Conservation (phyloP, 2,797 vertebrate species). For the Coracias cyanogaster region DNA sequence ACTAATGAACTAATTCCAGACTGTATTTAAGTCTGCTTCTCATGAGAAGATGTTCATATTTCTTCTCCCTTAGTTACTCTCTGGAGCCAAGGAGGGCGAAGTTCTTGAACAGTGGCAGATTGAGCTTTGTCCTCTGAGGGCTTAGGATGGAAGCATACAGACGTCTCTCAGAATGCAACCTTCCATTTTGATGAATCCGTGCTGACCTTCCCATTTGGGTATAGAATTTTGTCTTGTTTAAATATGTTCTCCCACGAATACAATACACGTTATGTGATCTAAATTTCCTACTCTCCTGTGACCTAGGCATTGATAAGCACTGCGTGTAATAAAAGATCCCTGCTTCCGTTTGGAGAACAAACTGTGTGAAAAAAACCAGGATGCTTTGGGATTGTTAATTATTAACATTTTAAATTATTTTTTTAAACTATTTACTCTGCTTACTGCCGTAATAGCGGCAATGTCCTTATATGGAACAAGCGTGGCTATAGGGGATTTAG, state of each 20-base stretch:
- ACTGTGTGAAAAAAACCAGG: not conserved
- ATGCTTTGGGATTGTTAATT: constrained; percentile 62
- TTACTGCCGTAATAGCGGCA: constrained; percentile 24
- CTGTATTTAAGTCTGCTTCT: constrained; percentile 21
- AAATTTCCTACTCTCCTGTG: not conserved
- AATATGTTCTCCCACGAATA: not conserved
- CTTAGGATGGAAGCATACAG: not conserved
- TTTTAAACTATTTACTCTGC: constrained; percentile 70
- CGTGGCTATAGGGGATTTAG: constrained; percentile 57
- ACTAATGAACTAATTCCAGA: constrained; percentile 37
- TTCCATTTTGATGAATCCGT: constrained; percentile 12
- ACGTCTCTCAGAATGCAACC: not conserved
- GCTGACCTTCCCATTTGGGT: not conserved
- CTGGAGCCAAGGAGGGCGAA: not conserved
- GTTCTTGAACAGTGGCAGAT: not conserved
- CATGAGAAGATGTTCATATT: not conserved
- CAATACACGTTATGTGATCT: not conserved
- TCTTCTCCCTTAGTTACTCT: not conserved
- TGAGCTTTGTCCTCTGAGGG: not conserved
- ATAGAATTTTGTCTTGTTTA: not conserved
- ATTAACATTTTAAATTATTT: constrained; percentile 70
- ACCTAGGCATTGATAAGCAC: not conserved
- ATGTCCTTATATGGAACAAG: constrained; percentile 54
- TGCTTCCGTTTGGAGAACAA: not conserved
- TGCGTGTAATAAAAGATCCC: not conserved